phyloP scores from a whole-genome alignment of 2,113 vertebrate genomes.

The Oryzias woworae region DNA sequence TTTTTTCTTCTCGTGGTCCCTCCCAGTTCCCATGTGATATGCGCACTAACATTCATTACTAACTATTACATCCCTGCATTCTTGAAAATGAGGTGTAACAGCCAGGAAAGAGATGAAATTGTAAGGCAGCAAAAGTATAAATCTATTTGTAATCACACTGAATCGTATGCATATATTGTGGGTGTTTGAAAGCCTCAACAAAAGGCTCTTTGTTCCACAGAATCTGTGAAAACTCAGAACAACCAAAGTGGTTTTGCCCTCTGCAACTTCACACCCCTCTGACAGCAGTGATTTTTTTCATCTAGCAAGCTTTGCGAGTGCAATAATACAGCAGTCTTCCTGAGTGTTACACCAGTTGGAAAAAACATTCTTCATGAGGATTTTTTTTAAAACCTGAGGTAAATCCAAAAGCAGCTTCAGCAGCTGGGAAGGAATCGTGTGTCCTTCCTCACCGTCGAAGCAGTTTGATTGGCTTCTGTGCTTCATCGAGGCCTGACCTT shows the following conservation, averaged over 20 bases:
- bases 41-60: slow-evolving; percentile 65
- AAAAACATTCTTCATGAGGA: slow-evolving; percentile 65
- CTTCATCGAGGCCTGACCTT: slow-evolving; percentile 39
- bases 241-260: slow-evolving; percentile 34
- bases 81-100: slow-evolving; percentile 62
- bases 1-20: slow-evolving; percentile 7
- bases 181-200: slow-evolving; percentile 22
- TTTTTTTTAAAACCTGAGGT: slow-evolving; percentile 74
- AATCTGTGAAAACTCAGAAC: slow-evolving; percentile 22
- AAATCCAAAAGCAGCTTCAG: slow-evolving; percentile 77
- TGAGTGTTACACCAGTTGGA: slow-evolving; percentile 70
- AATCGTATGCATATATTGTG: slow-evolving; percentile 25
- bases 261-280: slow-evolving; percentile 34
- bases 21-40: slow-evolving; percentile 45
- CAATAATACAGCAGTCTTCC: slow-evolving; percentile 70
- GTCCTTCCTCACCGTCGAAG: slow-evolving; percentile 56
- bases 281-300: slow-evolving; percentile 54
- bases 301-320: slow-evolving; percentile 71
- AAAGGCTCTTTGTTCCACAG: slow-evolving; percentile 19
- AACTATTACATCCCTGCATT: slow-evolving; percentile 49
- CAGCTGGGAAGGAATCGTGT: slow-evolving; percentile 32
- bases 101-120: slow-evolving; percentile 50
- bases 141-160: slow-evolving; percentile 36
- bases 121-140: slow-evolving; percentile 65
- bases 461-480: slow-evolving; percentile 74